Evolutionary conservation across 2,888 invertebrate genomes (phyloP).

Genomic region (Cistogaster globosa): DNA sequence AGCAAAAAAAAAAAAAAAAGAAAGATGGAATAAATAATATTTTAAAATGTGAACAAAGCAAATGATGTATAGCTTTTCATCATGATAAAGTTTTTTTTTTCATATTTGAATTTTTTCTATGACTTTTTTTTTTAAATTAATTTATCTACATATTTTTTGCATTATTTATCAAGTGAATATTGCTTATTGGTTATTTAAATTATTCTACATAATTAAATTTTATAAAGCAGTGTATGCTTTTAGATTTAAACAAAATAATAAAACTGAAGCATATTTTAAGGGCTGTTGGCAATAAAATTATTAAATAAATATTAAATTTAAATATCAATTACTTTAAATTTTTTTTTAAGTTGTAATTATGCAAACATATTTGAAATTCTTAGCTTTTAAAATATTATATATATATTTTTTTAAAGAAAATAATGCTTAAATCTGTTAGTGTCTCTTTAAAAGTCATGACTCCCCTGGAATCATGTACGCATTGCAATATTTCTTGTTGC

Average conservation of each 20-base stretch:
- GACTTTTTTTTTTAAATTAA: conserved; percentile 10
- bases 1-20: conserved; percentile 9
- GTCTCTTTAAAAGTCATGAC: conserved; percentile 60
- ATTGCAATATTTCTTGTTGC: conserved; percentile 51
- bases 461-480: conserved; percentile 69
- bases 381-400: too few relatives aligned
- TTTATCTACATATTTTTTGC: conserved; percentile 18
- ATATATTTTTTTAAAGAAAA: too few relatives aligned
- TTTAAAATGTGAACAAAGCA: conserved; percentile 28
- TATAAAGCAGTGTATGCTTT: neutral
- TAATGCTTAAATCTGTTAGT: conserved; percentile 30
- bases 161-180: conserved; percentile 25
- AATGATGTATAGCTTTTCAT: conserved; percentile 51
- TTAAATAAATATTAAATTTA: too few relatives aligned
- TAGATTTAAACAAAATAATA: neutral
- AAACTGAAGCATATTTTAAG: conserved; percentile 12
- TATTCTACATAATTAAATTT: conserved; percentile 33
- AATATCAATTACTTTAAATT: too few relatives aligned
- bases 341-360: too few relatives aligned
- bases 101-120: conserved; percentile 13
- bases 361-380: too few relatives aligned
- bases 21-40: conserved; percentile 27
- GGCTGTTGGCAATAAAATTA: too few relatives aligned
- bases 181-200: conserved; percentile 41
- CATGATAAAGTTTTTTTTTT: conserved; percentile 7